Evolutionary conservation across 1,140 invertebrate species (phyloP), one percentile per base, ranked within the genome.

Genomic region (Neodiprion fabricii): DNA sequence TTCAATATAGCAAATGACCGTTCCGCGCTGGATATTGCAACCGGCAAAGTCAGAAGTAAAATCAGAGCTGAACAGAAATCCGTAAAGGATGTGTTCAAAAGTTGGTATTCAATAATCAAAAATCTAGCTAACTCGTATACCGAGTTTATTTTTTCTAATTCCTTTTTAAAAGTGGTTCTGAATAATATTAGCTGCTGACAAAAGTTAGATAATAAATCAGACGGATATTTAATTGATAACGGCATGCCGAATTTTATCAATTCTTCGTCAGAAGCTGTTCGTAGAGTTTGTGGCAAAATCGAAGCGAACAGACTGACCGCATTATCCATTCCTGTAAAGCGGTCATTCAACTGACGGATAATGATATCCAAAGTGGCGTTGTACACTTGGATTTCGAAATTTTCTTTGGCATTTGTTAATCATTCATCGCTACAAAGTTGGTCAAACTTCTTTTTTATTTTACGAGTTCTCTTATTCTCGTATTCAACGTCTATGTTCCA

Each of bases 61-160:
- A 53, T 53, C 50, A 1, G 50, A 53, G 50, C 50, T 53, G 50
- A 53, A 53, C 50, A 53, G 0, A 53, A 53, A 53, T 53, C 50
- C 14, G 50, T 53, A 53, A 53, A 53, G 50, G 50, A 53, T 53
- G 50, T 53, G 50, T 53, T 53, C 50, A 53, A 53, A 53, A 53
- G 50, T 53, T 53, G 50, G 50, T 53, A 53, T 14, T 53, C 50
- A 53, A 53, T 53, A 53, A 53, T 53, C 50, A 53, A 53, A 14
- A 53, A 53, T 53, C 50, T 53, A 53, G 50, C 50, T 53, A 53
- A 53, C 50, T 53, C 50, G 50, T 53, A 53, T 53, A 53, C 50
- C 50, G 50, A 53, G 50, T 53, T 53, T 53, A 53, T 53, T 53
- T 53, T 53, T 53, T 53, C 50, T 53, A 53, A 1, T 14, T 53